Percentiles rank a stretch among this genome's conserved stretches.
Evolutionary conservation across 2,888 invertebrate species (phyloP).

Genomic region (Coenonympha arcania): DNA sequence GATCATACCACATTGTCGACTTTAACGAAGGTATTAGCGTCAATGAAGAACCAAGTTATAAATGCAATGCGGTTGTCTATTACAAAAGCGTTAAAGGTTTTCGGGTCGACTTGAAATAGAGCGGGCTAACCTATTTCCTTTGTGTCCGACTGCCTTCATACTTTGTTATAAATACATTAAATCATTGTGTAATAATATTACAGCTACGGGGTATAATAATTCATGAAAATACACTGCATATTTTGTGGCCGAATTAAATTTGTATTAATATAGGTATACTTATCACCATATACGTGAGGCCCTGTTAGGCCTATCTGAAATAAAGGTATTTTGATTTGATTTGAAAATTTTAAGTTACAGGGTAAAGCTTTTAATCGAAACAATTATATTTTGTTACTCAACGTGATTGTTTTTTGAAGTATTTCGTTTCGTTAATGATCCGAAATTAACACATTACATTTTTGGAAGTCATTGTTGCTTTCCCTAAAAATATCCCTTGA

Average conservation of each 20-base stretch:
- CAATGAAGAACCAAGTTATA: background rate
- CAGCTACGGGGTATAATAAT: background rate
- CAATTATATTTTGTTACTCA: too few relatives aligned
- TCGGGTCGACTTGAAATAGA: slow-evolving; percentile 14
- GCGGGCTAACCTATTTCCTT: slow-evolving; percentile 15
- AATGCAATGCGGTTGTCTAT: background rate
- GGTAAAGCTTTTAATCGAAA: too few relatives aligned
- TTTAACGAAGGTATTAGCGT: background rate
- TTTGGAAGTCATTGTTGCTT: background rate
- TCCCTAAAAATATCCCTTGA: slow-evolving; percentile 21
- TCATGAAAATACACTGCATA: background rate
- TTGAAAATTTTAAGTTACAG: too few relatives aligned
- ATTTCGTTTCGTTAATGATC: too few relatives aligned
- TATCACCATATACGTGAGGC: too few relatives aligned
- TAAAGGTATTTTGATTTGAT: too few relatives aligned
- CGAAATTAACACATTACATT: background rate
- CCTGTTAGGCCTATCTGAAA: too few relatives aligned
- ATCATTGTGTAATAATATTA: too few relatives aligned
- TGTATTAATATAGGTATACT: too few relatives aligned
- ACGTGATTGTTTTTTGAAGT: too few relatives aligned
- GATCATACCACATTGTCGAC: background rate
- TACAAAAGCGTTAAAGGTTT: slow-evolving; percentile 10
- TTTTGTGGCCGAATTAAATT: too few relatives aligned
- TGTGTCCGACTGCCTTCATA: background rate
- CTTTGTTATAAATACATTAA: slow-evolving; percentile 14